phyloP scores from a whole-genome alignment of 2,888 invertebrate species.

The Chrysolina oricalcia region DNA sequence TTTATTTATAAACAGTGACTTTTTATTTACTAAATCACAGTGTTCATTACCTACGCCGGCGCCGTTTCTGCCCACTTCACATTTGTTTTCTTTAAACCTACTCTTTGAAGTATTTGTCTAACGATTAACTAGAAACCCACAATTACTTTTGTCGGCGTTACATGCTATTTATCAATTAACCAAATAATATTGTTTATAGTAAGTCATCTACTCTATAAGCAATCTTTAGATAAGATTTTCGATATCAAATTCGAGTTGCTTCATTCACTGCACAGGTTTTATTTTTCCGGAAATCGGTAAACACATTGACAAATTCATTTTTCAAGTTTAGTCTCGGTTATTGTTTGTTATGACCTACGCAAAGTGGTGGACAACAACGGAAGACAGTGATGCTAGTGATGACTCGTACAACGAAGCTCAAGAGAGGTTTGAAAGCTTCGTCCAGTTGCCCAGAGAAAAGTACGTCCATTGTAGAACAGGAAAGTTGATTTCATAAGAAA shows the following conservation, averaged over 20 bases:
- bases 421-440: neutral
- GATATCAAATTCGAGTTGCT: neutral
- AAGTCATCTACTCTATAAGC: neutral
- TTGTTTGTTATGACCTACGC: neutral
- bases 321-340: neutral
- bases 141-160: too few relatives aligned
- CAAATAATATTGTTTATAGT: too few relatives aligned
- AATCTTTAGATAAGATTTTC: neutral
- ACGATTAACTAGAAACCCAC: too few relatives aligned
- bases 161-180: too few relatives aligned
- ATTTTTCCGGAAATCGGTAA: neutral
- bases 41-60: too few relatives aligned
- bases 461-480: neutral
- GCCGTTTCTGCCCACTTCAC: too few relatives aligned
- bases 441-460: conserved; percentile 16
- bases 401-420: neutral
- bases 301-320: neutral
- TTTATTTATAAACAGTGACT: too few relatives aligned
- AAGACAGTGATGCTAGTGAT: conserved; percentile 2
- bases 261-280: neutral
- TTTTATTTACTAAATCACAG: too few relatives aligned
- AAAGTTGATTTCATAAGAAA: too few relatives aligned
- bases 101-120: too few relatives aligned
- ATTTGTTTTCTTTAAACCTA: too few relatives aligned
- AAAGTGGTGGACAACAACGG: neutral